phyloP scores from a whole-genome alignment of 1,140 invertebrate species.

The Sarcophaga peregrina region DNA sequence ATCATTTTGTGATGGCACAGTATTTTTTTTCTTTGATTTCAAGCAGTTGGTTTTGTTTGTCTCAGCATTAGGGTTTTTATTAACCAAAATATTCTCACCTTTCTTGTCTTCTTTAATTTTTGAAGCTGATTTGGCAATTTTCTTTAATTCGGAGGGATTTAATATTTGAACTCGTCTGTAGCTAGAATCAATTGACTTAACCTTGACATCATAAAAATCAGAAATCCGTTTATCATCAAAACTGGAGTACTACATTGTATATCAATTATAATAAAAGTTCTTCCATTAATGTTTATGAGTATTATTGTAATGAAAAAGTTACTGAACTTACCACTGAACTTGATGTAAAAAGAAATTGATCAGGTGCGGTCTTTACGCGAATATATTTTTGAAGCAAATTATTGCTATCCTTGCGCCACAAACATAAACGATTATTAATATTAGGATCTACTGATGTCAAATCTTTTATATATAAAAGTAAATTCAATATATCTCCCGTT shows the following conservation, averaged over 20 bases:
- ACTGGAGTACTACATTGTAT: conserved; percentile 57
- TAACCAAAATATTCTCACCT: conserved; percentile 11
- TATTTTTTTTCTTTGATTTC: background rate
- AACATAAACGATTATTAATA: conserved; percentile 57
- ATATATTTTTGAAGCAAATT: conserved; percentile 63
- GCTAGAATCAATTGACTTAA: conserved; percentile 59
- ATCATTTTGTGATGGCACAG: background rate
- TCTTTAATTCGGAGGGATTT: conserved; percentile 52
- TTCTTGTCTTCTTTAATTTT: conserved; percentile 11
- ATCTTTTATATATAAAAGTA: conserved; percentile 59
- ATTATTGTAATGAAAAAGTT: background rate
- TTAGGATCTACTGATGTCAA: conserved; percentile 52
- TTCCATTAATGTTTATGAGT: too few relatives aligned
- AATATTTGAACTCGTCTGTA: conserved; percentile 58
- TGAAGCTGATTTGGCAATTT: conserved; percentile 47
- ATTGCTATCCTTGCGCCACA: conserved; percentile 62
- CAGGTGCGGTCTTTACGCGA: conserved; percentile 55
- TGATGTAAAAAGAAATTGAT: conserved; percentile 61
- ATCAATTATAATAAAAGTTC: background rate
- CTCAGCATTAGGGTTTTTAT: background rate
- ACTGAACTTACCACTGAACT: conserved; percentile 60
- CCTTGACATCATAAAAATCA: conserved; percentile 59
- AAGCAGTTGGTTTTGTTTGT: background rate
- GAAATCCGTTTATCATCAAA: conserved; percentile 60
- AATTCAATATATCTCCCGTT: conserved; percentile 47